phyloP scores from a whole-genome alignment of 1,140 invertebrate species.

The Monomorium pharaonis region DNA sequence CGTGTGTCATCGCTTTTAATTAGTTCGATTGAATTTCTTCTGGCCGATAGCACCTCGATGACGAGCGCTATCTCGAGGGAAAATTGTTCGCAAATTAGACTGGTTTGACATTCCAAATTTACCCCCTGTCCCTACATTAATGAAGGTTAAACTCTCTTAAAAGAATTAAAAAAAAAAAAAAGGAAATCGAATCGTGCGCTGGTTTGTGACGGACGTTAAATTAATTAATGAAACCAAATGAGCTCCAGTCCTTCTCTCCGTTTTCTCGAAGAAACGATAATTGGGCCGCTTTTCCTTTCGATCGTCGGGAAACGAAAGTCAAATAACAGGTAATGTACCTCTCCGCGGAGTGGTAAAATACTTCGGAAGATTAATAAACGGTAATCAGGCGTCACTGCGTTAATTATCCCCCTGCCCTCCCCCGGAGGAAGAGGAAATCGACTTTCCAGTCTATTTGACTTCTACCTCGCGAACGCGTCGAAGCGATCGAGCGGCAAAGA shows the following conservation, averaged over 20 bases:
- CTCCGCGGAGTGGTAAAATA: slow-evolving; percentile 14
- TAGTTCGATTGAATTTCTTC: slow-evolving; percentile 33
- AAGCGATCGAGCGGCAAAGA: slow-evolving; percentile 28
- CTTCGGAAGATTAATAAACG: slow-evolving; percentile 25
- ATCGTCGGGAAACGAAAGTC: background rate
- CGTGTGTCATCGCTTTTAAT: slow-evolving; percentile 47
- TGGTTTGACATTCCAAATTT: background rate
- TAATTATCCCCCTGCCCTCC: slow-evolving; percentile 35
- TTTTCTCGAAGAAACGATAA: background rate
- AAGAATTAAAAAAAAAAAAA: background rate
- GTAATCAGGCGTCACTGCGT: background rate
- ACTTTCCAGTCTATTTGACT: slow-evolving; percentile 40
- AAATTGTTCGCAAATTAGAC: background rate
- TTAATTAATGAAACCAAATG: background rate
- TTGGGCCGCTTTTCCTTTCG: background rate
- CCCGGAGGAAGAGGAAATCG: slow-evolving; percentile 19
- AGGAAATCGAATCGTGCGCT: background rate
- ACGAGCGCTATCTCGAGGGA: background rate
- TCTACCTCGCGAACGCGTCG: background rate
- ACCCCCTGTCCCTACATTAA: background rate
- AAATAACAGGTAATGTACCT: slow-evolving; percentile 21
- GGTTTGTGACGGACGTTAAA: background rate
- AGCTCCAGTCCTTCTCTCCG: too few relatives aligned
- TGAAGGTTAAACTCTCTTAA: background rate
- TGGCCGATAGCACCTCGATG: background rate